phyloP scores from a whole-genome alignment of 2,888 invertebrate genomes.

The Callyntrura guangdongensis region DNA sequence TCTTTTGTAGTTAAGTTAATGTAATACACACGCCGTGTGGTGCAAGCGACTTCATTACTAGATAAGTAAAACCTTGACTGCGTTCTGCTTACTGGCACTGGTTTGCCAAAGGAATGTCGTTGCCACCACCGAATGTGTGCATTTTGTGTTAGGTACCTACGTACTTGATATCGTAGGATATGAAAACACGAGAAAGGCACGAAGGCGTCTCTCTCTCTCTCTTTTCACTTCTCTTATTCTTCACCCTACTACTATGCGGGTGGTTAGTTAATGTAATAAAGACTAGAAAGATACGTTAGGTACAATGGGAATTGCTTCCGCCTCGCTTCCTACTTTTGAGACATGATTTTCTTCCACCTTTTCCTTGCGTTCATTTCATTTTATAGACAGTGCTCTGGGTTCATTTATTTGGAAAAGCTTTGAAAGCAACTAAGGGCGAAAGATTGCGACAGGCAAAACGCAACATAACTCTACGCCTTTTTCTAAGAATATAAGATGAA shows the following conservation, averaged over 20 bases:
- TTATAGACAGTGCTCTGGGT: too few species aligned
- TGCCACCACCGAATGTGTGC: background rate
- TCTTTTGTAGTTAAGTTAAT: conserved; percentile 2
- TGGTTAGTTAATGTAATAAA: conserved; percentile 53
- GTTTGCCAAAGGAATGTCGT: background rate
- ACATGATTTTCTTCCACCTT: conserved; percentile 35
- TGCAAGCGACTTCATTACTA: background rate
- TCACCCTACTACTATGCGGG: background rate
- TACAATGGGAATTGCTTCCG: conserved; percentile 55
- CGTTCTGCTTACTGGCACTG: background rate
- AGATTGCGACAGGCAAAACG: background rate
- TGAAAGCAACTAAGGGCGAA: background rate
- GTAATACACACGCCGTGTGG: background rate
- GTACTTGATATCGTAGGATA: background rate
- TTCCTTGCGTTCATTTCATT: background rate
- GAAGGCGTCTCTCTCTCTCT: background rate
- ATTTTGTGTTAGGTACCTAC: background rate
- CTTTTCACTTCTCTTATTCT: background rate
- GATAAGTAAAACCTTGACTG: conserved; percentile 9
- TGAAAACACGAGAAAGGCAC: background rate
- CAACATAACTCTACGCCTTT: too few species aligned
- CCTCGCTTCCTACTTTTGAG: conserved; percentile 42
- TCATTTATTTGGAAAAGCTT: too few species aligned
- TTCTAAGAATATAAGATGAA: background rate
- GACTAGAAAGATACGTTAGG: conserved; percentile 16